Conservation (phyloP, 2,888 invertebrate genomes). For the Maniola hyperantus region DNA sequence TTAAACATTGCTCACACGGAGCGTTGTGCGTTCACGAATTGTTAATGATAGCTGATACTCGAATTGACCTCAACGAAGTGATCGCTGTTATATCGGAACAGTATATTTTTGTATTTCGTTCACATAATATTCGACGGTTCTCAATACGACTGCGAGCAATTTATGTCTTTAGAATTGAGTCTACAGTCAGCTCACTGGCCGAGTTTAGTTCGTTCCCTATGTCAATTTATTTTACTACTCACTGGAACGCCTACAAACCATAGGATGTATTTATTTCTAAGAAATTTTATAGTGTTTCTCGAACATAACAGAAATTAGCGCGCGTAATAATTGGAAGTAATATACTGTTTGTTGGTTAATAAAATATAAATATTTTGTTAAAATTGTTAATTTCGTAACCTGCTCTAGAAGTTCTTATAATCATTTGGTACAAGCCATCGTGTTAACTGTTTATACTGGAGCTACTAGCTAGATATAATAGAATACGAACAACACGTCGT, state of each 20-base stretch:
- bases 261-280: constrained; percentile 52
- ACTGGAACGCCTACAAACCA: constrained; percentile 59
- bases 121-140: constrained; percentile 12
- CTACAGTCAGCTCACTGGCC: constrained; percentile 26
- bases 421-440: background rate
- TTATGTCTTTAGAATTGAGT: constrained; percentile 31
- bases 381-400: background rate
- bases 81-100: constrained; percentile 32
- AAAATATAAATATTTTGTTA: background rate
- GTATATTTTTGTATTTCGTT: background rate
- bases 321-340: constrained; percentile 16
- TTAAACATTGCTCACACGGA: constrained; percentile 51
- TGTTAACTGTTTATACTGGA: background rate
- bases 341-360: constrained; percentile 6
- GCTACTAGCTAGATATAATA: background rate
- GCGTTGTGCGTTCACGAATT: constrained; percentile 45
- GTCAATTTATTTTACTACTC: constrained; percentile 61
- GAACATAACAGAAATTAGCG: constrained; percentile 22
- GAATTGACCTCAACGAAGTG: constrained; percentile 36
- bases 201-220: constrained; percentile 48
- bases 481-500: constrained; percentile 10
- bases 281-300: constrained; percentile 40
- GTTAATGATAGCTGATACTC: constrained; percentile 47
- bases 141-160: background rate
- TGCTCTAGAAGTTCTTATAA: background rate